Percentiles rank a stretch among this genome's conserved stretches.
phyloP scores from a whole-genome alignment of 1,140 invertebrate genomes.

The Lepidotrigona ventralis region DNA sequence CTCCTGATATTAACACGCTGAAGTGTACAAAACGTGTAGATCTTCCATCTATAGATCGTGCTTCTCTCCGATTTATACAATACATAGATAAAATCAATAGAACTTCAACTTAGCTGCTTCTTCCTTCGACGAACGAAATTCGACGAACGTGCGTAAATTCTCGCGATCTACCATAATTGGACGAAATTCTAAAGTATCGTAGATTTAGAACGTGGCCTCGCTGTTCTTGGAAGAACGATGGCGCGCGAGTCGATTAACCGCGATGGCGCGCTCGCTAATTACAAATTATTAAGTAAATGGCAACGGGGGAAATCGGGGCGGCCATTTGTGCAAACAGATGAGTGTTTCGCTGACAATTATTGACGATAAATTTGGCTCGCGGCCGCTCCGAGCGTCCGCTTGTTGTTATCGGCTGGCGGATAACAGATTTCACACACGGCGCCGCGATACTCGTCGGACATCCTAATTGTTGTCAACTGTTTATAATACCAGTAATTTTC shows the following conservation, averaged over 20 bases:
- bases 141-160: neutral
- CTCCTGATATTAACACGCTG: too few species aligned
- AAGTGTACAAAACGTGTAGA: too few species aligned
- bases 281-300: constrained; percentile 73
- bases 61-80: too few species aligned
- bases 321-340: constrained; percentile 55
- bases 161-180: too few species aligned
- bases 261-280: constrained; percentile 56
- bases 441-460: constrained; percentile 25
- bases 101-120: too few species aligned
- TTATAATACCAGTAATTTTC: constrained; percentile 52
- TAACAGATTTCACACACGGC: constrained; percentile 58
- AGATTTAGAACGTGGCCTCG: too few species aligned
- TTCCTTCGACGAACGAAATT: too few species aligned
- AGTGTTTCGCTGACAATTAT: constrained; percentile 59
- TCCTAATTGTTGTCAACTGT: constrained; percentile 54
- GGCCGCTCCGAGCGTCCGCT: neutral
- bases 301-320: constrained; percentile 52
- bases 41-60: too few species aligned
- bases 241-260: neutral
- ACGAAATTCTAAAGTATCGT: too few species aligned
- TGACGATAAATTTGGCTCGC: constrained; percentile 65
- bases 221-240: neutral
- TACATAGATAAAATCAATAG: too few species aligned
- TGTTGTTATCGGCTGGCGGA: constrained; percentile 35